phyloP scores from a whole-genome alignment of 2,888 invertebrate genomes.

The Chrysolina oricalcia region DNA sequence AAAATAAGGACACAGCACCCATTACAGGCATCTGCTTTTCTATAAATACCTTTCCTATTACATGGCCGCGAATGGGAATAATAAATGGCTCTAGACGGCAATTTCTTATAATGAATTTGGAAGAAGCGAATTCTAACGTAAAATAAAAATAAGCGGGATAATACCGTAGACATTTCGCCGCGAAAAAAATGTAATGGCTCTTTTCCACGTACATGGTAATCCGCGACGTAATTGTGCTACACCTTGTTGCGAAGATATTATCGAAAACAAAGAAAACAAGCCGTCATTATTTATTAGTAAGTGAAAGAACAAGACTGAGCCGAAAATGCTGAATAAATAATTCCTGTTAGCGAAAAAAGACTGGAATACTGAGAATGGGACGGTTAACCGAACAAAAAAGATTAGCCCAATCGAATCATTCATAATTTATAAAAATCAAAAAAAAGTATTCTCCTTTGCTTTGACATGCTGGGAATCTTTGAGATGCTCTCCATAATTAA shows the following conservation, averaged over 20 bases:
- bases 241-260: conserved; percentile 7
- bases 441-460: too few species aligned
- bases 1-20: not conserved
- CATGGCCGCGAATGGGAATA: conserved; percentile 1
- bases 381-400: too few species aligned
- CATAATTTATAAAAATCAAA: too few species aligned
- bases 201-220: conserved; percentile 18
- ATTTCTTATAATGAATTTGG: conserved; percentile 19
- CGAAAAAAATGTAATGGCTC: conserved; percentile 22
- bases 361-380: not conserved
- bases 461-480: too few species aligned
- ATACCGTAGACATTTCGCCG: conserved; percentile 15
- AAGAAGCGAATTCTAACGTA: conserved; percentile 10
- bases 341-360: not conserved
- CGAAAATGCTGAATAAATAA: not conserved
- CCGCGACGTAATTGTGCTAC: conserved; percentile 15
- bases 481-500: too few species aligned
- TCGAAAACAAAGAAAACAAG: conserved; percentile 9
- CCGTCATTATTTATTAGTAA: conserved; percentile 8
- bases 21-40: conserved; percentile 8
- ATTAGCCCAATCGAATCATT: too few species aligned
- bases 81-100: conserved; percentile 17
- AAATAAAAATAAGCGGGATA: conserved; percentile 12
- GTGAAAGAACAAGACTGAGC: not conserved
- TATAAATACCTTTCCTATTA: conserved; percentile 1